Evolutionary conservation across 2,113 vertebrate genomes (phyloP).

Genomic region (Elephas maximus): DNA sequence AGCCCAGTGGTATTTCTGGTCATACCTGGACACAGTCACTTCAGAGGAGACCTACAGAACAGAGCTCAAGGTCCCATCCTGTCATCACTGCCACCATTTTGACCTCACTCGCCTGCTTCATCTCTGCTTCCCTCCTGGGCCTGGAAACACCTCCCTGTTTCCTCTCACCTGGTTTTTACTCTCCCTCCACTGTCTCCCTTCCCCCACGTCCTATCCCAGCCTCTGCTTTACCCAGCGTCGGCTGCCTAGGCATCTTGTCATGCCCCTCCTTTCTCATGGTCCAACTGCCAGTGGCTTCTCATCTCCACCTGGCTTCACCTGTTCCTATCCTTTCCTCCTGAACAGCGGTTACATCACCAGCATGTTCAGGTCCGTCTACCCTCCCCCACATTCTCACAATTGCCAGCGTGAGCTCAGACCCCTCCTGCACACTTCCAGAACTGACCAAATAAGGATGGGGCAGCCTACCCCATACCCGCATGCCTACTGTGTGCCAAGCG

Average conservation of each 20-base stretch:
- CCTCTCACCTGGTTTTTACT: not conserved
- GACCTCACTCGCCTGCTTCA: not conserved
- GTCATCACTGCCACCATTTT: not conserved
- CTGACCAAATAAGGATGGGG: not conserved
- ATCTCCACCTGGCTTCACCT: not conserved
- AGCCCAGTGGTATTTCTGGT: not conserved
- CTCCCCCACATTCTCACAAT: not conserved
- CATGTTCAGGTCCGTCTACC: fast-evolving
- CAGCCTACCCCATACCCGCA: not conserved
- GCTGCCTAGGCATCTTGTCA: not conserved
- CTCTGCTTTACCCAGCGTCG: not conserved
- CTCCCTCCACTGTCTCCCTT: not conserved
- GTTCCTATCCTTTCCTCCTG: not conserved
- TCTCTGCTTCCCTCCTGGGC: not conserved
- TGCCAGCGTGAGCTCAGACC: not conserved
- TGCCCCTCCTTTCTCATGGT: not conserved
- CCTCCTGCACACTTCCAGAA: not conserved
- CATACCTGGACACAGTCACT: fast-evolving
- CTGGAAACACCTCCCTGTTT: not conserved
- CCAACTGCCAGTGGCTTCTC: not conserved
- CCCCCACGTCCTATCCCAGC: not conserved
- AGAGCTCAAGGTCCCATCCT: not conserved
- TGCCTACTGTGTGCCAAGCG: not conserved
- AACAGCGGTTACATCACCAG: not conserved
- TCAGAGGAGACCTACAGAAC: not conserved